Conservation (phyloP, 92 coral and sea anemone species). For the Phenganax stokvisi region DNA sequence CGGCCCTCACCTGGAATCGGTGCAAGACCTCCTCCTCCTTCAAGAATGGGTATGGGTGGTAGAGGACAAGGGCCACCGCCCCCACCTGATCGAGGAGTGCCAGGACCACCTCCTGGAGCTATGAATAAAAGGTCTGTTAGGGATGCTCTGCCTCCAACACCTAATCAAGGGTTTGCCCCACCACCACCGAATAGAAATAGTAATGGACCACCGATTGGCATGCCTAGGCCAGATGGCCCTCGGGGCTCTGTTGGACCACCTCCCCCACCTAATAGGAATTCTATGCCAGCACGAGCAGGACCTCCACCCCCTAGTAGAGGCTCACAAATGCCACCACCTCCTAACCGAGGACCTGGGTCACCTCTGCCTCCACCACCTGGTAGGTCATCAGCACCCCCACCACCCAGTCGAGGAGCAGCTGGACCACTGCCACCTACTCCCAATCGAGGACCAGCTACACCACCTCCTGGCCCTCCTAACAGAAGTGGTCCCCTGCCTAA, state of each 20-base stretch:
- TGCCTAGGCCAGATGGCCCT: constrained; percentile 44
- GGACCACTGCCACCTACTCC: constrained; percentile 62
- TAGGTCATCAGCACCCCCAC: constrained; percentile 71
- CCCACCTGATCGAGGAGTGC: constrained; percentile 46
- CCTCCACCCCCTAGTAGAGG: constrained; percentile 71
- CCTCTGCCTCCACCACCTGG: constrained; percentile 50
- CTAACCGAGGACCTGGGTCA: constrained; percentile 44
- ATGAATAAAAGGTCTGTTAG: constrained; percentile 29
- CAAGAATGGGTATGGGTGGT: constrained; percentile 20
- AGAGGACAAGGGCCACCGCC: constrained; percentile 49
- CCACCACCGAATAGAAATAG: constrained; percentile 30
- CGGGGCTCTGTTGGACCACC: constrained; percentile 12
- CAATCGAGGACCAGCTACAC: constrained; percentile 52
- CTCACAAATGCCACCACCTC: constrained; percentile 57
- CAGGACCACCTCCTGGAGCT: constrained; percentile 19
- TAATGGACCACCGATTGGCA: constrained; percentile 25
- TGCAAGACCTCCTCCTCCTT: constrained; percentile 13
- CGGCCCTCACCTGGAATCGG: neutral
- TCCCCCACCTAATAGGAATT: constrained; percentile 20
- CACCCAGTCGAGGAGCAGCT: constrained; percentile 57
- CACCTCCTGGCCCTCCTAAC: constrained; percentile 41
- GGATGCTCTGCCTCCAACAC: constrained; percentile 45
- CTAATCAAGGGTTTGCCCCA: constrained; percentile 30
- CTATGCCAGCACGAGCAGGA: constrained; percentile 6
- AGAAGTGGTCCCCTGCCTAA: constrained; percentile 23